Conservation (phyloP, 2,797 vertebrate species). For the Peromyscus melanophrys region DNA sequence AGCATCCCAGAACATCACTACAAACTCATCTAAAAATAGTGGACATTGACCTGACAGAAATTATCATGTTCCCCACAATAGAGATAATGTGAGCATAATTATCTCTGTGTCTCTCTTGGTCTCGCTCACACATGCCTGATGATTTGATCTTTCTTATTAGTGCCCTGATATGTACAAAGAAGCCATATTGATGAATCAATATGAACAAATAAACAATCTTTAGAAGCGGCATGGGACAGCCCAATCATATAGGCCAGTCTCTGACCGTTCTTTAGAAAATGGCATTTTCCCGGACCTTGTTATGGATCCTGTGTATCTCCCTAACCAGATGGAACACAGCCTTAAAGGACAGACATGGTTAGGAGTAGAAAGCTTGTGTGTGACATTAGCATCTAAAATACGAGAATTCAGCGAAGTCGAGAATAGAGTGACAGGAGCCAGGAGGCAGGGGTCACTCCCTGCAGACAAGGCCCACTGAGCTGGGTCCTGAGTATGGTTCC, state of each 20-base stretch:
- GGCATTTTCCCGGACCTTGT: neutral
- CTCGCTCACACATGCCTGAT: neutral
- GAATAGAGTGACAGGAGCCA: neutral
- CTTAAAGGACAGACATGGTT: neutral
- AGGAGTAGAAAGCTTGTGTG: neutral
- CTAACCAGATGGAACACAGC: neutral
- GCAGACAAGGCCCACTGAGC: neutral
- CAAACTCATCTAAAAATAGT: neutral
- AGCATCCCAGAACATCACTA: neutral
- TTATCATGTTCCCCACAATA: accelerated
- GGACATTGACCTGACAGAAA: neutral
- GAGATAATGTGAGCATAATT: neutral
- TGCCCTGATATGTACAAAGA: neutral
- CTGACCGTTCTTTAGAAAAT: neutral
- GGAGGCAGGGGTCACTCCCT: neutral
- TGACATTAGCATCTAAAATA: neutral
- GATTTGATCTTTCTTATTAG: neutral
- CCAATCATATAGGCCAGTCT: neutral
- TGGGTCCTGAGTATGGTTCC: neutral
- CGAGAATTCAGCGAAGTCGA: neutral
- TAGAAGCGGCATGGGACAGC: neutral
- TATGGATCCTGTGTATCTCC: neutral
- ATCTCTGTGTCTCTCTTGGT: accelerated
- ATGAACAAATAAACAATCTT: neutral
- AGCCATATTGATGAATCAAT: neutral